Evolutionary conservation across 53 echinoderm and acorn worm genomes (phyloP), one percentile per base, ranked within the genome.

Genomic region (Pentamera pediparva): DNA sequence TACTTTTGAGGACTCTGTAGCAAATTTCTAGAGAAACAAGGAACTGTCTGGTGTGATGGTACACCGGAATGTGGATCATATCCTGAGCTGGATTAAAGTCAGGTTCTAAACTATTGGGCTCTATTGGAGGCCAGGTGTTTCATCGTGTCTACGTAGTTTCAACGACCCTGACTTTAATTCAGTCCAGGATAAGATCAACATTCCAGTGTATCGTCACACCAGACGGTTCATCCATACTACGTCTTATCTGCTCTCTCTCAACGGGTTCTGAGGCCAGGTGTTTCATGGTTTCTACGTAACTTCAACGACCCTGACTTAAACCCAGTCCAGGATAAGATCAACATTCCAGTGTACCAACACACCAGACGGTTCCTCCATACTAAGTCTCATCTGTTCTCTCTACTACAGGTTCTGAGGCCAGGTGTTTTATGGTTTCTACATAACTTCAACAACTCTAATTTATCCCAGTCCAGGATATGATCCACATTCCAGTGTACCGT

Each of bases 401-500:
- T 81, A 86, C 58, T 86, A 27, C 76, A 98, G 98, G 91, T 98
- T 11, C 65, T 98, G 31, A 73, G 98, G 10, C 98, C 98, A 15
- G 98, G 98, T 56, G 91, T 98, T 3, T 45, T 98, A 37, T 98
- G 98, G 98, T 98, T 98, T 59, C 98, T 98, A 21, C 79, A 91
- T 28, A 98, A 98, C 79, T 88, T 98, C 51, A 98, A 91, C 39
- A 91, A 98, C 58, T 91, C 98, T 0, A 91, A 98, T 86, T 98
- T 98, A 98, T 91, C 67, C 98, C 98, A 10, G 85, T 98, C 38
- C 98, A 98, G 35, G 98, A 98, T 81, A 98, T 98, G 98, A 98
- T 91, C 37, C 98, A 98, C 59, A 88, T 98, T 47, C 91, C 98
- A 22, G 83, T 98, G 75, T 92, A 98, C 84, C 85, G 91, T 49